phyloP scores from a whole-genome alignment of 2,888 invertebrate genomes.

The Brachypterus glaber region DNA sequence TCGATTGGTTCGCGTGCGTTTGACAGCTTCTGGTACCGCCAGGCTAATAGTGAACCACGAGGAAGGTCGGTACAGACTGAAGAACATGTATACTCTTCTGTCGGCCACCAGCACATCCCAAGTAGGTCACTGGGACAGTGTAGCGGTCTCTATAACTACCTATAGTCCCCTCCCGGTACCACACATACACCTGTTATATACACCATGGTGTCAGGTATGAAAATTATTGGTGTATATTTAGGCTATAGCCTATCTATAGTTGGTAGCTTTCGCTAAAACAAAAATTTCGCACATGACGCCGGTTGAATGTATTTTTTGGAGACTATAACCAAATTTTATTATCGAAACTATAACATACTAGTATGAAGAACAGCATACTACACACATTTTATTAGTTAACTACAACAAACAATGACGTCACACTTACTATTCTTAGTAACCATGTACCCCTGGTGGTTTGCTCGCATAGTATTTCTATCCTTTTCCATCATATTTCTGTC shows the following conservation, averaged over 20 bases:
- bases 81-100: constrained; percentile 30
- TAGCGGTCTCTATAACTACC: constrained; percentile 36
- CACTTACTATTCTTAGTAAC: too few species aligned
- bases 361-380: too few species aligned
- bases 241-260: constrained; percentile 12
- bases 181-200: constrained; percentile 16
- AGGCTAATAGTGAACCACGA: background rate
- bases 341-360: too few species aligned
- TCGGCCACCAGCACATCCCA: constrained; percentile 40
- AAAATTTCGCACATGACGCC: constrained; percentile 16
- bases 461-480: too few species aligned
- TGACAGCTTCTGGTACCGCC: background rate
- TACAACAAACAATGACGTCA: too few species aligned
- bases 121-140: constrained; percentile 41
- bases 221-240: constrained; percentile 19
- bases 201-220: constrained; percentile 10
- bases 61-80: constrained; percentile 21
- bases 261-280: constrained; percentile 22
- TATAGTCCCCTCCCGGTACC: constrained; percentile 28
- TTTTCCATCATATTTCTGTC: too few species aligned
- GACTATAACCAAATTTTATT: too few species aligned
- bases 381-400: too few species aligned
- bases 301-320: too few species aligned
- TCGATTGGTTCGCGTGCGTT: constrained; percentile 3
- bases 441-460: too few species aligned